Evolutionary conservation across 2,888 invertebrate genomes (phyloP).

Genomic region (Saturnia pavonia): DNA sequence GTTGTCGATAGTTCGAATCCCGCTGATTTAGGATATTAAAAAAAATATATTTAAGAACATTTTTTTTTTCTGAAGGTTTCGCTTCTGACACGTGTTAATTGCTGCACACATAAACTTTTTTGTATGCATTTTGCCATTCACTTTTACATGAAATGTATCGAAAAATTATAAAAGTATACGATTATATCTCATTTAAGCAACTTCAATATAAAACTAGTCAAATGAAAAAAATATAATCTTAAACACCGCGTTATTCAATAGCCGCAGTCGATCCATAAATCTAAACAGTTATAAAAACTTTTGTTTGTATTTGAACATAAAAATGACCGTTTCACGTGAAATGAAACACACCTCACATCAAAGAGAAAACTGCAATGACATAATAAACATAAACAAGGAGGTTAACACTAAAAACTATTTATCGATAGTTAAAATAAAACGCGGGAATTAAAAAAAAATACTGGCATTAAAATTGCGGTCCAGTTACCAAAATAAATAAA

Average conservation of each 20-base stretch:
- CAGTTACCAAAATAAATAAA: slow-evolving; percentile 16
- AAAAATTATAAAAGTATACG: neutral
- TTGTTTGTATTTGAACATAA: slow-evolving; percentile 21
- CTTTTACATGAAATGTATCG: too few relatives aligned
- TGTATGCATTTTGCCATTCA: too few relatives aligned
- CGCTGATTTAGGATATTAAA: too few relatives aligned
- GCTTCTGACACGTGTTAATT: too few relatives aligned
- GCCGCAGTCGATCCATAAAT: slow-evolving; percentile 33
- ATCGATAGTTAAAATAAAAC: slow-evolving; percentile 22
- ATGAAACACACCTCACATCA: slow-evolving; percentile 33
- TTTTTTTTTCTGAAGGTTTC: too few relatives aligned
- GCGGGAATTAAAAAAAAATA: slow-evolving; percentile 19
- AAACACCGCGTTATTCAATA: slow-evolving; percentile 21
- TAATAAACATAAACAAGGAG: slow-evolving; percentile 24
- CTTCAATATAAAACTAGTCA: neutral
- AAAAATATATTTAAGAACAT: too few relatives aligned
- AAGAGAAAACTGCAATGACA: slow-evolving; percentile 29
- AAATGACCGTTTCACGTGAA: slow-evolving; percentile 24
- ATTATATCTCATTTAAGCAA: neutral
- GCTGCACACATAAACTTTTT: too few relatives aligned
- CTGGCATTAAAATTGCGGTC: slow-evolving; percentile 18
- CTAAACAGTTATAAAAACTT: slow-evolving; percentile 29
- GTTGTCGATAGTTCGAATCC: too few relatives aligned
- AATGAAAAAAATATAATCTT: slow-evolving; percentile 13
- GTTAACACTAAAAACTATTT: slow-evolving; percentile 23